These are phyloP conservation scores for Aspidapion aeneum DNA, from an alignment of 2,888 invertebrate genomes.

Conservation along the genomic window DNA sequence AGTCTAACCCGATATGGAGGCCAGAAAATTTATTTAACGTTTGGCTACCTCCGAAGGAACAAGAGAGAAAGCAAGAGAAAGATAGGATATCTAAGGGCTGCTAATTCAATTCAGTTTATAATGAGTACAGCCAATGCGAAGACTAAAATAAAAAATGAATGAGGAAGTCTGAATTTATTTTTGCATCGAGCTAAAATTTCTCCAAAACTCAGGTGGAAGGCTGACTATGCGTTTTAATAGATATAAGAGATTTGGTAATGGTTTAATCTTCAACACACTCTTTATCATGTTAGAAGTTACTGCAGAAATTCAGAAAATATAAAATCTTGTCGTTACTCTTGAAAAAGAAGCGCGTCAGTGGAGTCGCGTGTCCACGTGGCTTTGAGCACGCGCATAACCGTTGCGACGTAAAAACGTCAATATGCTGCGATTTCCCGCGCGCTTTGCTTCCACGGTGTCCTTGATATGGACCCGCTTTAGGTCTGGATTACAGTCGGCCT, in stretches of 20 bases:
- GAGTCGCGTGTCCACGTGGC: slow-evolving; percentile 3
- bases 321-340: too few relatives aligned
- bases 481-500: neutral
- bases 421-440: slow-evolving; percentile 1
- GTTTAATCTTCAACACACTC: too few relatives aligned
- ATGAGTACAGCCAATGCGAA: neutral
- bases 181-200: too few relatives aligned
- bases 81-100: neutral
- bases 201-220: too few relatives aligned
- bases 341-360: too few relatives aligned
- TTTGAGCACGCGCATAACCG: neutral
- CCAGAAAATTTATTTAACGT: slow-evolving; percentile 1
- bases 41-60: neutral
- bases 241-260: too few relatives aligned
- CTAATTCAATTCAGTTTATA: neutral
- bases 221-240: too few relatives aligned
- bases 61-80: neutral
- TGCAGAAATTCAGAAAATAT: too few relatives aligned
- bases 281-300: too few relatives aligned
- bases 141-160: too few relatives aligned
- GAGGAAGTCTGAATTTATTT: too few relatives aligned
- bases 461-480: neutral
- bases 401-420: slow-evolving; percentile 2
- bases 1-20: neutral
- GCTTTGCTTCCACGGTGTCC: neutral